phyloP scores from a whole-genome alignment of 2,113 vertebrate genomes.

The Apteryx mantelli region DNA sequence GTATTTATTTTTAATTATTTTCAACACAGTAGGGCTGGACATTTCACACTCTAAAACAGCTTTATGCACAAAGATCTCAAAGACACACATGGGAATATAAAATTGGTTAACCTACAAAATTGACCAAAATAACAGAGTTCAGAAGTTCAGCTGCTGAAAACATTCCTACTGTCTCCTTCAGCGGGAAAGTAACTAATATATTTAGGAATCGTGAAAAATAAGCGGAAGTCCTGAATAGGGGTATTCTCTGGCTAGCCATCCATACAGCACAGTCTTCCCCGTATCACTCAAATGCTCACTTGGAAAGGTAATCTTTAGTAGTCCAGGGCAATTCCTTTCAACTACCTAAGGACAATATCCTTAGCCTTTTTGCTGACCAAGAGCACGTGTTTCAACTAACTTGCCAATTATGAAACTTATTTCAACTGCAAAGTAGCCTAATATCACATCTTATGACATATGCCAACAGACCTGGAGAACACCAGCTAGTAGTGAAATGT shows the following conservation, averaged over 20 bases:
- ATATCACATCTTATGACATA: not conserved
- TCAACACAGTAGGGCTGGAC: not conserved
- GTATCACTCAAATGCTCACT: not conserved
- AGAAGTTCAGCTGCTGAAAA: not conserved
- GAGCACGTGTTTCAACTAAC: not conserved
- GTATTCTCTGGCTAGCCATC: not conserved
- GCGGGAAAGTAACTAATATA: not conserved
- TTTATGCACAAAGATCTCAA: not conserved
- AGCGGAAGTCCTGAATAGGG: not conserved
- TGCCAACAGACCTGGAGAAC: not conserved
- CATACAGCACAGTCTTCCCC: not conserved
- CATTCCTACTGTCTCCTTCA: not conserved
- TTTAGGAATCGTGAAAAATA: not conserved
- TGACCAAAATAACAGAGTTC: not conserved
- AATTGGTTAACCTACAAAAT: not conserved
- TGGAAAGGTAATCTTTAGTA: not conserved
- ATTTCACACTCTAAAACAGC: not conserved
- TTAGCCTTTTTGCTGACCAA: not conserved
- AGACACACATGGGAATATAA: not conserved
- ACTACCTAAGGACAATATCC: not conserved
- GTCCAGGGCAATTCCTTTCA: not conserved
- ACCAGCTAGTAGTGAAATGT: rapidly evolving
- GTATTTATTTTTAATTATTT: not conserved
- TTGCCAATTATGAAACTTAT: not conserved
- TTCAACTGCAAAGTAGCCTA: not conserved